Evolutionary conservation across 2,113 vertebrate genomes (phyloP), one percentile per base, ranked within the genome.

Genomic region (Eolophus roseicapilla): DNA sequence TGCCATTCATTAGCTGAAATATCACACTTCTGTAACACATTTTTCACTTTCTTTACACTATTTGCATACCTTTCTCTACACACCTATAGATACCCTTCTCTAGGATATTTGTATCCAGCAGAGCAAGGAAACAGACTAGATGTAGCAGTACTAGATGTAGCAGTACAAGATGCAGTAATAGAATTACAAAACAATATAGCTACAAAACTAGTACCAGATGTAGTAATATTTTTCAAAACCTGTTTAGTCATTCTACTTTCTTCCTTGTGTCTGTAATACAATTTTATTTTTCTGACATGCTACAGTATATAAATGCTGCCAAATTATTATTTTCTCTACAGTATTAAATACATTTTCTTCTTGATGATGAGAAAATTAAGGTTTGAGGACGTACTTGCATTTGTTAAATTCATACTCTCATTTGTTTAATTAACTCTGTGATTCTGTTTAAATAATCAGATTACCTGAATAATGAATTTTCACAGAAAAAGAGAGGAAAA

Each of bases 141-240:
- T 29, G 28, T 1, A 77, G 67, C 47, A 91, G 23, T 52, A 75
- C 39, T 23, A 75, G 37, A 76, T 18, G 28, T 2, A 75, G 46
- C 43, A 93, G 37, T 63, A 59, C n/a, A 60, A 69, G 46, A 59
- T 31, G 7, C 9, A 84, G 29, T 27, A 93, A 75, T 6, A 50
- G 52, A 81, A 82, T 82, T 71, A 75, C 33, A 84, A 93, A 95
- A 64, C 44, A 47, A 47, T 35, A 63, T 37, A 89, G 55, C 43
- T 59, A 75, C 55, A 93, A 75, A 92, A 78, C n/a, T 49, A 86
- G 12, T 35, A 84, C 25, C 19, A 74, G n/a, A 35, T 46, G 19
- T 21, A 88, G n/a, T 13, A 88, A 55, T 75, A 87, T 82, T 89
- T 89, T 95, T 91, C 35, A 91, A 87, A 84, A 65, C 13, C 57